phyloP scores from a whole-genome alignment of 2,113 vertebrate species.

The Bucco capensis region DNA sequence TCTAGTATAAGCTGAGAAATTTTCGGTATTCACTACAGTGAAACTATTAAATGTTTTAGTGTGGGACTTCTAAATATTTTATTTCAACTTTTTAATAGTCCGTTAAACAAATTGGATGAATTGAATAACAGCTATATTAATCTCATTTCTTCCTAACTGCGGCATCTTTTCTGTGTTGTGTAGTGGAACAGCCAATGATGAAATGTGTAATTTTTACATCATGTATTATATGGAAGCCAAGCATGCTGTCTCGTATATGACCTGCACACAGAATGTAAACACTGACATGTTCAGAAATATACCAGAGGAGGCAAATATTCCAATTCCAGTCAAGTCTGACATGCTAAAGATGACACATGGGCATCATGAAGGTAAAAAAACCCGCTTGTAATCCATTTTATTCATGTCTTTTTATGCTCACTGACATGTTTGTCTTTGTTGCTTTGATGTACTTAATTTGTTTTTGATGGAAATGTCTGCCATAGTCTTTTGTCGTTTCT shows the following conservation, averaged over 20 bases:
- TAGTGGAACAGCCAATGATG: constrained; percentile 90
- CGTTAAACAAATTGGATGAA: not conserved
- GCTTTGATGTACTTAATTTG: not conserved
- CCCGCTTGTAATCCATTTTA: not conserved
- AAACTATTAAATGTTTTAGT: not conserved
- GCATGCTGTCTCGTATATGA: constrained; percentile 87
- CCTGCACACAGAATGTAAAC: constrained; percentile 82
- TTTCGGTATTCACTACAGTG: not conserved
- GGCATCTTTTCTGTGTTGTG: not conserved
- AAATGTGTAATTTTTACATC: constrained; percentile 99
- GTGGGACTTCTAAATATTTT: not conserved
- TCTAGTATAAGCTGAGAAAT: not conserved
- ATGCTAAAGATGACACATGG: constrained; percentile 79
- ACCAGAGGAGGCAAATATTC: constrained; percentile 86
- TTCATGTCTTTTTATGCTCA: not conserved
- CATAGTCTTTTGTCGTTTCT: not conserved
- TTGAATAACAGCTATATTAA: not conserved
- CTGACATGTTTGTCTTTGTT: not conserved
- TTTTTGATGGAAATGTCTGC: not conserved
- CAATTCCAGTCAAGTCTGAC: constrained; percentile 79
- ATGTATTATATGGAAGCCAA: constrained; percentile 98
- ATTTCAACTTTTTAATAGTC: not conserved
- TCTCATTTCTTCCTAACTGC: not conserved
- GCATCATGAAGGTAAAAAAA: constrained; percentile 78
- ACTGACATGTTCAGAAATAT: constrained; percentile 84